Percentiles rank a stretch among this genome's conserved stretches.
Conservation (phyloP, 1,140 invertebrate species). For the Nixonia krombeini region DNA sequence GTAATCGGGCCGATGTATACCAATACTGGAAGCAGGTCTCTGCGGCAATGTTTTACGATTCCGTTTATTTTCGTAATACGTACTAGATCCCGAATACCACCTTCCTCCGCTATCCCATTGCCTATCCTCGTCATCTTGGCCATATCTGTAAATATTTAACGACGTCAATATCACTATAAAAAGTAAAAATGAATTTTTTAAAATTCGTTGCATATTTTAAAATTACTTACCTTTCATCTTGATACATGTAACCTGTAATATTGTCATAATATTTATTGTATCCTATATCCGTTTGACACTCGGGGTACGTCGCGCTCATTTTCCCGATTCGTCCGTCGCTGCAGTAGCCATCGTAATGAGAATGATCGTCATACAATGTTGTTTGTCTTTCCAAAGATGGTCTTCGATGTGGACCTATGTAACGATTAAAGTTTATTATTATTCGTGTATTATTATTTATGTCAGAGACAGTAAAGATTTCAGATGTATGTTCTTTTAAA, state of each 20-base stretch:
- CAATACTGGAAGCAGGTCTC: slow-evolving; percentile 65
- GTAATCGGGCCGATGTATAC: slow-evolving; percentile 62
- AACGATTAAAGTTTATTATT: too few species aligned
- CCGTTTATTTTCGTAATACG: slow-evolving; percentile 63
- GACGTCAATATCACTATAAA: too few species aligned
- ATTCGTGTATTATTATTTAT: too few species aligned
- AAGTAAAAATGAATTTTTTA: too few species aligned
- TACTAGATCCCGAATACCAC: slow-evolving; percentile 55
- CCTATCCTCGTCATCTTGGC: slow-evolving; percentile 77
- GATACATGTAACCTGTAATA: slow-evolving; percentile 68
- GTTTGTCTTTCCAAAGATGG: slow-evolving; percentile 86
- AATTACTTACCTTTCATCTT: slow-evolving; percentile 68
- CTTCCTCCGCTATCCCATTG: slow-evolving; percentile 80
- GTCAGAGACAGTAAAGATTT: too few species aligned
- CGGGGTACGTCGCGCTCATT: slow-evolving; percentile 64
- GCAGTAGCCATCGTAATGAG: slow-evolving; percentile 60
- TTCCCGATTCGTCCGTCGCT: slow-evolving; percentile 56
- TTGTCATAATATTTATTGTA: slow-evolving; percentile 69
- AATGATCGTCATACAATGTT: slow-evolving; percentile 82
- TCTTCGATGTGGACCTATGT: slow-evolving; percentile 74
- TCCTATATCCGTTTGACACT: slow-evolving; percentile 63
- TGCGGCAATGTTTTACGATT: slow-evolving; percentile 68
- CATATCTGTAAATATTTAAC: slow-evolving; percentile 71
- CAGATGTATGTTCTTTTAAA: too few species aligned
- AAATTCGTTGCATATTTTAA: too few species aligned